Percentiles rank a stretch among this genome's conserved stretches.
Evolutionary conservation across 2,797 vertebrate species (phyloP).

Genomic region (Cercopithecus hamlyni): DNA sequence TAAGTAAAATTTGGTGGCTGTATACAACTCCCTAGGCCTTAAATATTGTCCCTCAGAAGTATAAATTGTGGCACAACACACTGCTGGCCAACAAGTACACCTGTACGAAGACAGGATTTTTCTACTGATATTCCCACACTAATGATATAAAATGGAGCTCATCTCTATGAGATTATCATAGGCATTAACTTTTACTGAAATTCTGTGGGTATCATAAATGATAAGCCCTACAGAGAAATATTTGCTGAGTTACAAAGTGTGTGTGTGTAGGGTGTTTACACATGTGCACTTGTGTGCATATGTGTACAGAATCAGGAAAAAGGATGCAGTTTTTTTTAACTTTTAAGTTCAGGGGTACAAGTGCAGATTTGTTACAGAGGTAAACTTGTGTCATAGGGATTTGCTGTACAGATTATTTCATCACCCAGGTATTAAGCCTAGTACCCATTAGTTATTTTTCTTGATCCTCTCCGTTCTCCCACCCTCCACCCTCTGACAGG

Average conservation of each 20-base stretch:
- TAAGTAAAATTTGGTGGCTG: background rate
- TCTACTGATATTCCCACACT: background rate
- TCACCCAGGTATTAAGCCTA: background rate
- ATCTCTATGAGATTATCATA: background rate
- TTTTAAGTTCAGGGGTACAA: background rate
- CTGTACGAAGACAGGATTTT: background rate
- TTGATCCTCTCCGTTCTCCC: background rate
- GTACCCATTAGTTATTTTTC: background rate
- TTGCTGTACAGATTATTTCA: background rate
- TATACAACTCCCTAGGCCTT: background rate
- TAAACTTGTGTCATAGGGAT: background rate
- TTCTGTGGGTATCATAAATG: background rate
- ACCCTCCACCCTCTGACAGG: background rate
- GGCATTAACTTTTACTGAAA: constrained; percentile 7
- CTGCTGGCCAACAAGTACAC: background rate
- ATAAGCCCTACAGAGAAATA: background rate
- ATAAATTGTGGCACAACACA: background rate
- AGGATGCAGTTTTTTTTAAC: background rate
- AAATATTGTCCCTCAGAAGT: background rate
- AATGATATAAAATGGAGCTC: background rate
- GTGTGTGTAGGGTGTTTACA: background rate
- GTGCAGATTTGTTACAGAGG: background rate
- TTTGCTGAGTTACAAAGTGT: background rate
- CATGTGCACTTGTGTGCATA: too few species aligned
- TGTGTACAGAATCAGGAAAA: background rate